Conservation (phyloP, 2,113 vertebrate species). For the Ptilorrhoa leucosticta region DNA sequence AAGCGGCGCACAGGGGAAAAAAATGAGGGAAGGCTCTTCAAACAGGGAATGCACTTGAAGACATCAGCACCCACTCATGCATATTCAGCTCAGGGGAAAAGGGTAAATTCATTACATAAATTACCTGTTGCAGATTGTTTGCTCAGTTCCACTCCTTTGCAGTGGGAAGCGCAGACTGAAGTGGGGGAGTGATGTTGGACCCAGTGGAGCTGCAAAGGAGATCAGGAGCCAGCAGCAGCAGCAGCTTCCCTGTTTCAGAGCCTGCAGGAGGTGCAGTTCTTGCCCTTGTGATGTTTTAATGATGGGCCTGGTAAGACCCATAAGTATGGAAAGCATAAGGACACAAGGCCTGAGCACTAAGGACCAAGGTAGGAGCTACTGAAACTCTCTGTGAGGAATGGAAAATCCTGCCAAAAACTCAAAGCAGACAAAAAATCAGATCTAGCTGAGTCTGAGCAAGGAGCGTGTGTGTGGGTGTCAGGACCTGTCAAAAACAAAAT, state of each 20-base stretch:
- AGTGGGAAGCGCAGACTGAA: accelerated
- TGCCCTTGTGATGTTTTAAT: background rate
- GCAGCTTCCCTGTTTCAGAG: background rate
- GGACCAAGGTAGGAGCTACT: background rate
- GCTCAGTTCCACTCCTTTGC: background rate
- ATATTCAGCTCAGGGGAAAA: background rate
- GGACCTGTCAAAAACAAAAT: slow-evolving; percentile 48
- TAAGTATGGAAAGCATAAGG: background rate
- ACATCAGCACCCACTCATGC: background rate
- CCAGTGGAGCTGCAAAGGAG: background rate
- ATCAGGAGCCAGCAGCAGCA: background rate
- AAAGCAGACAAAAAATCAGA: background rate
- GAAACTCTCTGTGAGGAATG: background rate
- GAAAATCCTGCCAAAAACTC: slow-evolving; percentile 11
- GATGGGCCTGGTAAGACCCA: background rate
- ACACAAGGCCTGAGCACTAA: background rate
- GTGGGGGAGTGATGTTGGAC: accelerated
- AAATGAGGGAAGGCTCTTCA: background rate
- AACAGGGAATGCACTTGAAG: background rate
- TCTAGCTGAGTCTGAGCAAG: background rate
- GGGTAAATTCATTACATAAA: background rate
- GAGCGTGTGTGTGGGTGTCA: background rate
- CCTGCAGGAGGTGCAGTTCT: background rate
- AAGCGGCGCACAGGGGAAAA: background rate
- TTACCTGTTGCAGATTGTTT: background rate